Evolutionary conservation across 2,113 vertebrate genomes (phyloP).

Genomic region (Tetrax tetrax): DNA sequence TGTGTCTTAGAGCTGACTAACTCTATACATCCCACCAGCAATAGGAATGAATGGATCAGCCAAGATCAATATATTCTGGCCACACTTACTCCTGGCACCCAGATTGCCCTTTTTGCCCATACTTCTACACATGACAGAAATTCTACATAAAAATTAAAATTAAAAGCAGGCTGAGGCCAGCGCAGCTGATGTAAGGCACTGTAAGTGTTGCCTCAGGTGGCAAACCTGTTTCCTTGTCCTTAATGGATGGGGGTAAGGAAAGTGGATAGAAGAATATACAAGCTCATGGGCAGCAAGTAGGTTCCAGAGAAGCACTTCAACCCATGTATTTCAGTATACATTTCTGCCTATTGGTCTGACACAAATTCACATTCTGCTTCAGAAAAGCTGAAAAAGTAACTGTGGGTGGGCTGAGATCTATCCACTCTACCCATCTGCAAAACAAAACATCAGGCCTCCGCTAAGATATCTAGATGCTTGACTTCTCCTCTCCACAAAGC

Average conservation of each 20-base stretch:
- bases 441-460: background rate
- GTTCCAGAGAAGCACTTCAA: background rate
- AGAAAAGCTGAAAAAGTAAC: background rate
- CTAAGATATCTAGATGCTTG: background rate
- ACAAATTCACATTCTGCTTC: background rate
- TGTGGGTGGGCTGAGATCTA: background rate
- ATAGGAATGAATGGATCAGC: background rate
- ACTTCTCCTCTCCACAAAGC: background rate
- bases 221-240: background rate
- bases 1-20: background rate
- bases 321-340: background rate
- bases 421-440: background rate
- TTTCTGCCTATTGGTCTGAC: background rate
- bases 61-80: background rate
- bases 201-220: background rate
- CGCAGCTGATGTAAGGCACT: background rate
- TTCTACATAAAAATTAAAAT: background rate
- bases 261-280: background rate
- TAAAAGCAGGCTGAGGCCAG: background rate
- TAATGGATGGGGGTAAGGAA: background rate
- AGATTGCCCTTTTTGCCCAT: accelerated
- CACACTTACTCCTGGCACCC: background rate
- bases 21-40: background rate
- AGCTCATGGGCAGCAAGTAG: background rate
- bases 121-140: background rate